phyloP scores from a whole-genome alignment of 2,797 vertebrate genomes.

The Vipera ursinii region DNA sequence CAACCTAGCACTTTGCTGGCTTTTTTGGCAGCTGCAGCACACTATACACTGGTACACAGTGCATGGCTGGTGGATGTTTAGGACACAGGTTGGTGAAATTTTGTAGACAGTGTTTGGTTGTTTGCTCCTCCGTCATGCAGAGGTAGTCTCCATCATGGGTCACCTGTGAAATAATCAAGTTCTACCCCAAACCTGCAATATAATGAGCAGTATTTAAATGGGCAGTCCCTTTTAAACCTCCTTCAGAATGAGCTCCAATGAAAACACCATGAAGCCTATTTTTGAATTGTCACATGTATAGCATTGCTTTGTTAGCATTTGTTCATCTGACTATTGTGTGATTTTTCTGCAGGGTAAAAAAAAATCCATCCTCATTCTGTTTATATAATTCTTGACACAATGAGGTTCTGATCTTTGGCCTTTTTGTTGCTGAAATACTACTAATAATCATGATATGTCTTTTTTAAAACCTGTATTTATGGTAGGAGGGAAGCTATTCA shows the following conservation, averaged over 20 bases:
- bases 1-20: too few relatives aligned
- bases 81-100: not conserved
- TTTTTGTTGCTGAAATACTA: slow-evolving; percentile 26
- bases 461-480: slow-evolving; percentile 25
- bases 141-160: not conserved
- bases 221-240: not conserved
- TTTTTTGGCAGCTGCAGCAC: too few relatives aligned
- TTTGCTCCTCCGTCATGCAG: not conserved
- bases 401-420: slow-evolving; percentile 18
- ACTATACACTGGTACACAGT: not conserved
- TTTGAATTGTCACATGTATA: not conserved
- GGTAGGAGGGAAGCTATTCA: slow-evolving; percentile 19
- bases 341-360: not conserved
- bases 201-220: not conserved
- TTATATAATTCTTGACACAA: slow-evolving; percentile 6
- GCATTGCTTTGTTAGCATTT: not conserved
- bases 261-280: not conserved
- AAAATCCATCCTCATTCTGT: not conserved
- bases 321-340: not conserved
- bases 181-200: not conserved
- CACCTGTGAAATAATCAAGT: not conserved
- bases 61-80: not conserved
- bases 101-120: not conserved
- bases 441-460: slow-evolving; percentile 19
- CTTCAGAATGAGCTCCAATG: not conserved